Evolutionary conservation across 2,888 invertebrate species (phyloP).

Genomic region (Metalampra italica): DNA sequence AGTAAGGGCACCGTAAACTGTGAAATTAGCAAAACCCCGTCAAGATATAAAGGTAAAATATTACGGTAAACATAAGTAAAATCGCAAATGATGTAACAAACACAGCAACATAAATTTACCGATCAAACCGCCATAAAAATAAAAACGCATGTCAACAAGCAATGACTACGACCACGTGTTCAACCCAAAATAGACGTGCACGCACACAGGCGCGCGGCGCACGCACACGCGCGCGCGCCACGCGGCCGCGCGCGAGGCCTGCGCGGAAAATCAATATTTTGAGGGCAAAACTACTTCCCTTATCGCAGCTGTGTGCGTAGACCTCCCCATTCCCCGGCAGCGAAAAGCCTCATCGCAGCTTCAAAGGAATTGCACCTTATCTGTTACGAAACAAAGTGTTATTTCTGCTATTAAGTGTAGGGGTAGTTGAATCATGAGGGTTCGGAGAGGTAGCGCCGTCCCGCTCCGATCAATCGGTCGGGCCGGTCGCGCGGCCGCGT

Average conservation of each 20-base stretch:
- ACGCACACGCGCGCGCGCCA: slow-evolving; percentile 16
- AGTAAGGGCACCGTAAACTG: too few species aligned
- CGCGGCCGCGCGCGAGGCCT: slow-evolving; percentile 28
- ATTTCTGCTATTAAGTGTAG: slow-evolving; percentile 44
- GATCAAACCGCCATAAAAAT: slow-evolving; percentile 63
- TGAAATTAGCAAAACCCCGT: too few species aligned
- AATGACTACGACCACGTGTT: slow-evolving; percentile 75
- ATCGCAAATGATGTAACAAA: slow-evolving; percentile 53
- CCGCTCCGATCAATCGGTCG: slow-evolving; percentile 74
- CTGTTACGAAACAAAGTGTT: slow-evolving; percentile 47
- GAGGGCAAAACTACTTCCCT: slow-evolving; percentile 76
- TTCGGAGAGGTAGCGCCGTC: slow-evolving; percentile 55
- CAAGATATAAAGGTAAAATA: too few species aligned
- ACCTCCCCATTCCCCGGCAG: slow-evolving; percentile 26
- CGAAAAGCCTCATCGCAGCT: slow-evolving; percentile 35
- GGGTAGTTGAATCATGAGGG: slow-evolving; percentile 69
- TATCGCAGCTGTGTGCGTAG: slow-evolving; percentile 59
- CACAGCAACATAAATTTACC: slow-evolving; percentile 43
- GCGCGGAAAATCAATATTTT: slow-evolving; percentile 78
- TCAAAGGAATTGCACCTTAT: slow-evolving; percentile 49
- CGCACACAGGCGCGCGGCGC: slow-evolving; percentile 21
- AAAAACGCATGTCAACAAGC: slow-evolving; percentile 75
- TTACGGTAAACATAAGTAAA: slow-evolving; percentile 11
- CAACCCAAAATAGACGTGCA: slow-evolving; percentile 66
- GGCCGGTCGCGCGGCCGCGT: slow-evolving; percentile 67